Base-by-base conservation (phyloP, 2,888 invertebrate genomes). In the Dolichomitus sp. region DNA sequence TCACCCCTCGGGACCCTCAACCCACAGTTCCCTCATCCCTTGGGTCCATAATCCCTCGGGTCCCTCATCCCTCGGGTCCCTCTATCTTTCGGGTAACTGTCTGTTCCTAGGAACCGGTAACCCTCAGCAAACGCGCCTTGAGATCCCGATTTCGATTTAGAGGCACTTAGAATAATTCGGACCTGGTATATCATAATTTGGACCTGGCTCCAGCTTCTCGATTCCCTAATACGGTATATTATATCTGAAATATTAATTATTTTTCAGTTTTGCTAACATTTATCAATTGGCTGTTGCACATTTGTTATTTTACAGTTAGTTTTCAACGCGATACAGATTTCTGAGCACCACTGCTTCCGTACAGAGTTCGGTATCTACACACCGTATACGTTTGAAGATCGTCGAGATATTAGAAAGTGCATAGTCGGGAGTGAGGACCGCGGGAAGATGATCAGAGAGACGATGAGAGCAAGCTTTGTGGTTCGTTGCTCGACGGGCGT, bases 321-420 rank as follows among this genome's bases (percentile, higher is more conserved):
- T 74, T 48, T 57, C 27, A 23, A 19, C 12, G 14, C 52, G 86
- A 87, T 85, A 85, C 84, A 87, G 37, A 83, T 87, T 87, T 76
- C 70, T 85, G 87, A 87, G 87, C 80, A 87, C 87, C 87, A 84
- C 87, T 87, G 86, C 57, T 50, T 75, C 72, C 30, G 80, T 45
- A 61, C 12, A 30, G 75, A 40, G 66, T 72, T 63, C 50, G 83
- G 81, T 72, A 70, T 70, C 79, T 72, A 68, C 59, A 57, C 57
- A 68, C 42, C 59, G 63, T 63, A 57, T 57, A 85, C 82, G 78
- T 76, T 83, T 79, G 50, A 78, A 85, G 86, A 85, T 86, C 77
- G 79, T 74, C 79, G 84, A 81, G 88, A 88, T 89, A 90, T 90
- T 91, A 90, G 90, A 91, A 91, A 91, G 91, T 91, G 85, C 84